phyloP scores from a whole-genome alignment of 2,888 invertebrate species.

The Acanthosepion lycidas region DNA sequence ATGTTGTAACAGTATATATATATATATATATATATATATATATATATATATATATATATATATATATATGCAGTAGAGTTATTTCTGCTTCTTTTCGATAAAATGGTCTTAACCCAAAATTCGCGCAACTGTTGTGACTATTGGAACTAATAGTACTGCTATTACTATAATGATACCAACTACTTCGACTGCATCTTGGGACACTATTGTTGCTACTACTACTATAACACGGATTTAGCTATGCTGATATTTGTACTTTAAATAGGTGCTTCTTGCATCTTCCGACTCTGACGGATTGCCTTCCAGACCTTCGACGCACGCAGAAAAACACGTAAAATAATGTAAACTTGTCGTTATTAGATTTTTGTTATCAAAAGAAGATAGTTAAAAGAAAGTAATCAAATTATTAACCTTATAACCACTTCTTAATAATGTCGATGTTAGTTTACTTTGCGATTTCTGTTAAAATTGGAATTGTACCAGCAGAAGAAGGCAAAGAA shows the following conservation, averaged over 20 bases:
- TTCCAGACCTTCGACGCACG: neutral
- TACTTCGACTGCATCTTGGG: conserved; percentile 10
- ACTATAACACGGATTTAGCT: neutral
- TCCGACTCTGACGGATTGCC: neutral
- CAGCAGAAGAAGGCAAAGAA: neutral
- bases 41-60: neutral
- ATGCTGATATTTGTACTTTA: conserved; percentile 1
- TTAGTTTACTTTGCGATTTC: neutral
- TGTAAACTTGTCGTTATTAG: neutral
- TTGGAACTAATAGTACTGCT: neutral
- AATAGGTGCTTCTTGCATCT: neutral
- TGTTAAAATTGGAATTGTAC: neutral
- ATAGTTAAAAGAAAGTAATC: too few species aligned
- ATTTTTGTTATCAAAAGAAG: neutral
- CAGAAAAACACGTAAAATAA: neutral
- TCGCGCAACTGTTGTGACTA: conserved; percentile 2
- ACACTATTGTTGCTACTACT: neutral
- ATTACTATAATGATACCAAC: neutral
- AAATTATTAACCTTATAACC: neutral
- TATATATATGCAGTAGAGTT: neutral
- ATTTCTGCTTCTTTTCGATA: neutral
- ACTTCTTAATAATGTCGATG: neutral
- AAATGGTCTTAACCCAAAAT: neutral
- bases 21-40: too few species aligned
- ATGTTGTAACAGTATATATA: neutral